Evolutionary conservation across 1,140 invertebrate species (phyloP).

Genomic region (Drosophila kurseongensis): DNA sequence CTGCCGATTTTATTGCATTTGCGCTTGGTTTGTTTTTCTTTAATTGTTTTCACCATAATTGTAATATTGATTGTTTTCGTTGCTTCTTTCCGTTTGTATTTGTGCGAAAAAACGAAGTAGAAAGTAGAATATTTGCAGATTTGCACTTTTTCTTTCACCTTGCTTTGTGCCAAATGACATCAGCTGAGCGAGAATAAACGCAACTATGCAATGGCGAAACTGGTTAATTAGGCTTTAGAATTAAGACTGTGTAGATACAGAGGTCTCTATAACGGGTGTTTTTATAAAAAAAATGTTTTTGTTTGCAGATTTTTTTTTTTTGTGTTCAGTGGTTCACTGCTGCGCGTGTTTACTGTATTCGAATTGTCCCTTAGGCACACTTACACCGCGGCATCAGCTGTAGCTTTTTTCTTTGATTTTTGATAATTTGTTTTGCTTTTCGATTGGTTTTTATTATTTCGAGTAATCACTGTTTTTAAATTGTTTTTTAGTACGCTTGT

Average conservation of each 20-base stretch:
- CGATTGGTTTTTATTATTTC: no score
- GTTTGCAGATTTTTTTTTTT: no score
- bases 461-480: no score
- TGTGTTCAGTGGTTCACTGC: no score
- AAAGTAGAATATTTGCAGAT: slow-evolving; percentile 1
- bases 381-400: no score
- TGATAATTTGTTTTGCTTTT: no score
- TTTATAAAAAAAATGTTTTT: neutral
- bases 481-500: neutral
- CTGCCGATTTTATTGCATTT: slow-evolving; percentile 41
- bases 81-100: slow-evolving; percentile 5
- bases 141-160: neutral
- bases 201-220: slow-evolving; percentile 40
- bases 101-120: neutral
- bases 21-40: slow-evolving; percentile 24
- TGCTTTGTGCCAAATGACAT: slow-evolving; percentile 56
- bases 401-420: neutral
- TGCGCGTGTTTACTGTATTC: no score
- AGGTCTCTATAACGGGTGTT: neutral
- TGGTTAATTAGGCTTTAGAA: slow-evolving; percentile 51
- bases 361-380: no score
- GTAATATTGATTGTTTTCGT: slow-evolving; percentile 64
- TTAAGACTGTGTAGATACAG: neutral
- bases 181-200: slow-evolving; percentile 73
- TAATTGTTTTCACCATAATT: slow-evolving; percentile 55